Evolutionary conservation across 2,888 invertebrate genomes (phyloP), one percentile per base, ranked within the genome.

Genomic region (Lithophane leautieri): DNA sequence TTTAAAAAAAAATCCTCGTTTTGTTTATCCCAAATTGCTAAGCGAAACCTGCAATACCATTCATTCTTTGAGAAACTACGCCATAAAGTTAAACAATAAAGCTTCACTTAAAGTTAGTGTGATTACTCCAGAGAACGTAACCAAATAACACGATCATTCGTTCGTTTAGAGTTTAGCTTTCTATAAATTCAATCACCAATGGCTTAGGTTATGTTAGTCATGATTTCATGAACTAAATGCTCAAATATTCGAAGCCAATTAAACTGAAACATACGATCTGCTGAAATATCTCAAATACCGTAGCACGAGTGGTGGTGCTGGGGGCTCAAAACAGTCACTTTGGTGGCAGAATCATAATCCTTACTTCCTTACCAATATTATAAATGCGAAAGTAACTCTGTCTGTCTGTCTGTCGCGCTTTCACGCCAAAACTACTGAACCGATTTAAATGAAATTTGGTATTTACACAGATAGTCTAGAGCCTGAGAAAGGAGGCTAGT

Each of bases 101-200:
- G 6, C 73, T 34, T 34, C 34, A 34, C 34, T 25, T 44, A 28
- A 52, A 61, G 61, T 61, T n/a, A 25, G 16, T 40, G 44, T 34
- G 40, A 40, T 75, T 34, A 40, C 9, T 25, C 34, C 63, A 44
- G 16, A 44, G 16, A 56, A 12, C 54, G 34, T 25, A 22, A 22
- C 19, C 8, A 50, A 19, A 50, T 50, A 50, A 50, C 47, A 75
- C 52, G 14, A n/a, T 76, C 19, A 77, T 77, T 65, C 7, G 2
- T 54, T 63, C 16, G 40, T 60, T 73, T 42, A 16, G 16, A 72
- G 47, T 60, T 47, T 61, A 44, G 8, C 7, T 34, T 52, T 8
- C 2, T 34, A 34, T n/a, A 25, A 34, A n/a, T 61, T 76, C 8
- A 54, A 54, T 44, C 47, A 61, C 19, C 19, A 74, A 42, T 19